Base-by-base conservation (phyloP, 2,113 vertebrate genomes). In the Haliaeetus leucogaster region DNA sequence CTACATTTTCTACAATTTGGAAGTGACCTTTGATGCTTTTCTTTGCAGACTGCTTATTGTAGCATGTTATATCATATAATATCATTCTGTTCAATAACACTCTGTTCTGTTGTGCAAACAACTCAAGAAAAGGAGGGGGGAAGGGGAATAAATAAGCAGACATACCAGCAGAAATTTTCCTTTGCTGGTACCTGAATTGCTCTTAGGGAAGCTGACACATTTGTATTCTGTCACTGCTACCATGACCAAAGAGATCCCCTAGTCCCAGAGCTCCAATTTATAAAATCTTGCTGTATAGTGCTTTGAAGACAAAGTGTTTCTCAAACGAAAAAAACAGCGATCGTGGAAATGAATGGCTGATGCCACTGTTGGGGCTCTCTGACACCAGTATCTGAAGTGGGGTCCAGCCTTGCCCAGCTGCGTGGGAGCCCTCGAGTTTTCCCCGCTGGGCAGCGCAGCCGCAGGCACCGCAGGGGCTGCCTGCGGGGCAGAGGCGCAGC, bases 181-280 rank as follows among this genome's bases (percentile, higher is more conserved):
- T 95, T 78, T 74, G 80, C 82, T 63, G 55, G 59, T 73, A 48
- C 85, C 68, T 7, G 36, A 74, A 56, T 21, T 74, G 80, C 76
- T 96, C 68, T 84, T n/a, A 38, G 92, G 95, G 74, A 95, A 82
- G 88, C 13, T 7, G 70, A 59, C 70, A 34, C 86, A 61, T 97
- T 89, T 93, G 80, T 97, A 56, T 96, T 92, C 95, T 93, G 84
- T 80, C 85, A 40, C 52, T 84, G 92, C 80, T 79, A 1, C 77
- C 34, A 2, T 38, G 88, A 93, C 92, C 93, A 92, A 84, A 95
- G 86, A 95, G 80, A 67, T 79, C 80, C 72, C 72, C 47, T 1
- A 3, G 43, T 91, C 97, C 83, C 97, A 89, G 34, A 92, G 80
- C 83, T 93, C 88, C 76, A 48, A 67, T 93, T 95, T 93, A 79